A percentile compares a stretch with the other conserved stretches of the same genome.
phyloP scores from a whole-genome alignment of 1,140 invertebrate genomes.

The Cherax quadricarinatus region DNA sequence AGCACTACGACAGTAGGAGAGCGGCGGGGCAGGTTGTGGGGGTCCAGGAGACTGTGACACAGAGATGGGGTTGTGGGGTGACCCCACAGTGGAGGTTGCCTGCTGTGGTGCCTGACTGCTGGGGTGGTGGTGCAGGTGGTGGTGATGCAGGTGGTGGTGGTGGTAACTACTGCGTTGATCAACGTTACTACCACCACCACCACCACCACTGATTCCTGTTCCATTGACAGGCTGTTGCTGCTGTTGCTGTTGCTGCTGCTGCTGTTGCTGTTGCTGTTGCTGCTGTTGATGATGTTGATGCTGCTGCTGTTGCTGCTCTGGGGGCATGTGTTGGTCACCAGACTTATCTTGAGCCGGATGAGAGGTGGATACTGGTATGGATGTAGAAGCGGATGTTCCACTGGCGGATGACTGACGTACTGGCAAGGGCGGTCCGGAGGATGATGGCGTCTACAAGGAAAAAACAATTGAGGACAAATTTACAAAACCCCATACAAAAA shows the following conservation, averaged over 20 bases:
- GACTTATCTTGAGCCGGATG: slow-evolving; percentile 37
- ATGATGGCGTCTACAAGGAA: slow-evolving; percentile 21
- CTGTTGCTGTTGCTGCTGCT: slow-evolving; percentile 27
- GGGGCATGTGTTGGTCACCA: slow-evolving; percentile 25
- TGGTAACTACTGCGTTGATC: slow-evolving; percentile 24
- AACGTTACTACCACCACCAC: background rate
- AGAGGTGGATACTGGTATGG: slow-evolving; percentile 15
- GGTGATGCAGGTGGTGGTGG: slow-evolving; percentile 43
- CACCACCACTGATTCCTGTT: background rate
- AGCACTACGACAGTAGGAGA: slow-evolving; percentile 50
- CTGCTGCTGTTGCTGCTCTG: slow-evolving; percentile 29
- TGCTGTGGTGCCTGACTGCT: slow-evolving; percentile 17
- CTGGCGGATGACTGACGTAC: slow-evolving; percentile 58
- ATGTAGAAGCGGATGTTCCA: slow-evolving; percentile 26
- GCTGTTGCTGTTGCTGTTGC: slow-evolving; percentile 5
- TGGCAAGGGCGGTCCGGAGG: slow-evolving; percentile 51
- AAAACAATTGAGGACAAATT: background rate
- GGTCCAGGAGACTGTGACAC: slow-evolving; percentile 25
- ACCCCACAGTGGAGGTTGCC: slow-evolving; percentile 8
- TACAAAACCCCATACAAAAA: background rate
- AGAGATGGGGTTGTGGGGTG: background rate
- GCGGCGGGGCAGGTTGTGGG: slow-evolving; percentile 34
- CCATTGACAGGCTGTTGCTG: slow-evolving; percentile 4
- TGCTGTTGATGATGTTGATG: background rate
- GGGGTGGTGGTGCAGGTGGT: slow-evolving; percentile 43